Evolutionary conservation across 2,797 vertebrate genomes (phyloP).

Genomic region (Phyllotis vaccarum): DNA sequence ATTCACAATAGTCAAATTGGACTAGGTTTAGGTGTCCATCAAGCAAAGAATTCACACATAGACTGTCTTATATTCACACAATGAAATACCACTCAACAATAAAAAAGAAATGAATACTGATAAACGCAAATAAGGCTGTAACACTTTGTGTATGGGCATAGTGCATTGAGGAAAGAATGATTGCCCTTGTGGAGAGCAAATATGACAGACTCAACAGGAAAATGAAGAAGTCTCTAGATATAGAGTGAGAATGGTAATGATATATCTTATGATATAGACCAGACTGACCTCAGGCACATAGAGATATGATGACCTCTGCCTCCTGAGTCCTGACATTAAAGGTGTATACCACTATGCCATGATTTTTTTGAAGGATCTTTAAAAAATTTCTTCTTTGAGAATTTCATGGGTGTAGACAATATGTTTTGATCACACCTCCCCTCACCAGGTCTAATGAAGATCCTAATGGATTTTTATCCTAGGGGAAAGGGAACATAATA

Average conservation of each 20-base stretch:
- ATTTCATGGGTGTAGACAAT: neutral
- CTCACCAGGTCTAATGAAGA: neutral
- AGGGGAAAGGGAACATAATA: neutral
- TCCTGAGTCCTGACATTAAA: neutral
- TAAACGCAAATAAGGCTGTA: neutral
- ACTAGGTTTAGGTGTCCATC: neutral
- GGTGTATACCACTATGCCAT: neutral
- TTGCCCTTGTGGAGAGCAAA: neutral
- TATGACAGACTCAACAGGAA: neutral
- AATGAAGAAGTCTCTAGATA: slow-evolving; percentile 14
- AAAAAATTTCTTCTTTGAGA: neutral
- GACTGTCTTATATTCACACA: neutral
- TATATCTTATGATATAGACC: neutral
- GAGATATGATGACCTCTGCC: neutral
- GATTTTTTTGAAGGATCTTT: neutral
- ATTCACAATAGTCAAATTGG: neutral
- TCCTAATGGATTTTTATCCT: neutral
- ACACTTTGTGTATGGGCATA: accelerated
- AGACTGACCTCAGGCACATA: neutral
- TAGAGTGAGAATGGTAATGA: neutral
- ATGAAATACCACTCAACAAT: neutral
- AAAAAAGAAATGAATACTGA: slow-evolving; percentile 1
- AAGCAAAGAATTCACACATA: neutral
- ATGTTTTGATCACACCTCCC: neutral
- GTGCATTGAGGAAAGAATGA: neutral